A percentile compares a stretch with the other conserved stretches of the same genome.
phyloP scores from a whole-genome alignment of 2,888 invertebrate species.

The Rhagophthalmus giganteus region DNA sequence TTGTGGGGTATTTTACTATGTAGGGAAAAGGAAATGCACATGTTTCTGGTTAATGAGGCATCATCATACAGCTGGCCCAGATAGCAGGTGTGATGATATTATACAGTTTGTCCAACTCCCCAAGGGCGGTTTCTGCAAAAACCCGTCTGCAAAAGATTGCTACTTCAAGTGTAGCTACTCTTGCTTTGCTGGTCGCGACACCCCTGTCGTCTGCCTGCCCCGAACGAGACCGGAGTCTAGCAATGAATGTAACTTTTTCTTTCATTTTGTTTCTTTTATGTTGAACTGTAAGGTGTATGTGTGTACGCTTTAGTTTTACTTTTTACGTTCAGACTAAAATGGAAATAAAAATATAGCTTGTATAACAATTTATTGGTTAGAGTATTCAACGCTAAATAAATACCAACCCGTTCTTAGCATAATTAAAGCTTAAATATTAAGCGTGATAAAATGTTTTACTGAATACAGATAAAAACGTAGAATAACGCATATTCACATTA shows the following conservation, averaged over 20 bases:
- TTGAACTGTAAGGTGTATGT: constrained; percentile 7
- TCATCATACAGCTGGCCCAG: constrained; percentile 29
- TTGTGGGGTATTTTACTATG: neutral
- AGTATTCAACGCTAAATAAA: too few species aligned
- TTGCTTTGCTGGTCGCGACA: constrained; percentile 17
- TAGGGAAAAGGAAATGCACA: constrained; percentile 21
- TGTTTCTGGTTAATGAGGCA: constrained; percentile 31
- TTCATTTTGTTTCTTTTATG: constrained; percentile 6
- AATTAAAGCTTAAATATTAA: too few species aligned
- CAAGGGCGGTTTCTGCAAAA: constrained; percentile 34
- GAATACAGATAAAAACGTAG: too few species aligned
- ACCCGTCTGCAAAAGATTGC: constrained; percentile 35
- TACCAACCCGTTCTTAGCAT: too few species aligned
- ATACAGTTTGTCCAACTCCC: constrained; percentile 28
- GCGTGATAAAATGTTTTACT: too few species aligned
- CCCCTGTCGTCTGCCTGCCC: constrained; percentile 19
- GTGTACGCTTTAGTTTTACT: neutral
- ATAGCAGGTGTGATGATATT: constrained; percentile 24
- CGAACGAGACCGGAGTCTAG: constrained; percentile 15
- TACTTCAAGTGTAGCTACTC: constrained; percentile 29
- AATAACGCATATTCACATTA: too few species aligned
- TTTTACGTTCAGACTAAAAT: neutral
- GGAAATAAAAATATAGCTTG: neutral
- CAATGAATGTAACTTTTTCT: constrained; percentile 21
- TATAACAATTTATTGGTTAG: too few species aligned